A percentile compares a stretch with the other conserved stretches of the same genome.
Conservation (phyloP, 2,113 vertebrate genomes). For the Upupa epops region DNA sequence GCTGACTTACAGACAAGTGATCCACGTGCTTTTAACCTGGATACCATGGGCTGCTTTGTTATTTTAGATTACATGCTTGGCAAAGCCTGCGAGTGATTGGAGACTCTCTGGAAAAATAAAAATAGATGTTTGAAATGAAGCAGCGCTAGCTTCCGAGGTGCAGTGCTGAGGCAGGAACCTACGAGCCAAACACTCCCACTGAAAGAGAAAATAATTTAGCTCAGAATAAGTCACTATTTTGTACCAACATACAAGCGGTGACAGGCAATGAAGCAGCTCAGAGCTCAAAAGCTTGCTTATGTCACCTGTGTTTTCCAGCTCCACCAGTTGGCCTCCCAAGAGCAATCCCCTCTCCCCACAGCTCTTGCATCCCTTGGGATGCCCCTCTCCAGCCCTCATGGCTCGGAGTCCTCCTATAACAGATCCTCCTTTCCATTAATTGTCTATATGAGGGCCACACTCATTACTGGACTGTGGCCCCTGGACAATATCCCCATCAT, state of each 20-base stretch:
- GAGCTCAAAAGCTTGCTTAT: neutral
- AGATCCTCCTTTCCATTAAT: neutral
- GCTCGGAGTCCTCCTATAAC: neutral
- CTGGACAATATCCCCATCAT: neutral
- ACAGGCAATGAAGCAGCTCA: neutral
- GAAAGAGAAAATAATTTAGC: conserved; percentile 47
- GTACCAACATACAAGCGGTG: neutral
- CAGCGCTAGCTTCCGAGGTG: conserved; percentile 1
- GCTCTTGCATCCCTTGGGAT: neutral
- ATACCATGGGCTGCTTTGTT: conserved; percentile 20
- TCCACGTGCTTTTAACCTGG: neutral
- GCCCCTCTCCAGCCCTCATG: neutral
- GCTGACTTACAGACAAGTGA: neutral
- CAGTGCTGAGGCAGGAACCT: conserved; percentile 10
- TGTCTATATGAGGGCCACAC: neutral
- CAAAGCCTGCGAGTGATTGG: conserved; percentile 63
- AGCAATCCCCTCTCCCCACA: neutral
- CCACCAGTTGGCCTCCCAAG: neutral
- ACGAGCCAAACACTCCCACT: conserved; percentile 52
- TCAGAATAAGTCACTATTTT: neutral
- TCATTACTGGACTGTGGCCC: neutral
- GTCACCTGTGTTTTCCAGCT: neutral
- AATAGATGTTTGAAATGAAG: conserved; percentile 51
- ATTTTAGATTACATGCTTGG: conserved; percentile 58
- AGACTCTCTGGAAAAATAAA: conserved; percentile 49